A percentile compares a stretch with the other conserved stretches of the same genome.
Evolutionary conservation across 2,797 vertebrate species (phyloP).

Genomic region (Cuniculus paca): DNA sequence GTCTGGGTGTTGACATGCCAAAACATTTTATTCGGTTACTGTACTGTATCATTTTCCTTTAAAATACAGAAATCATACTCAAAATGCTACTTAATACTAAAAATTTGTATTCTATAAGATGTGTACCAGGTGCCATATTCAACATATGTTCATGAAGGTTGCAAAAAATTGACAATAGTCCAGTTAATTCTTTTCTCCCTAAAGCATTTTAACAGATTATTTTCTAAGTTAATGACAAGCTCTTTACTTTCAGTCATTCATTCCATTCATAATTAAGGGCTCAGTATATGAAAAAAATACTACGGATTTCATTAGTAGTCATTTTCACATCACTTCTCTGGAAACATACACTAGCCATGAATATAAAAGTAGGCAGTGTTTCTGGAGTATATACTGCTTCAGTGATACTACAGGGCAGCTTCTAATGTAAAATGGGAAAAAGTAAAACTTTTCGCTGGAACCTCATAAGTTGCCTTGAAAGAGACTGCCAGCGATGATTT

Average conservation of each 20-base stretch:
- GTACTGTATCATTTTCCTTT: slow-evolving; percentile 77
- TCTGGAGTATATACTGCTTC: background rate
- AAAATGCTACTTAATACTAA: slow-evolving; percentile 77
- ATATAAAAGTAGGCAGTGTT: background rate
- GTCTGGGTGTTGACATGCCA: slow-evolving; percentile 75
- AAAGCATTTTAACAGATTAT: slow-evolving; percentile 66
- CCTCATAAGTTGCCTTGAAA: background rate
- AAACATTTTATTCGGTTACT: slow-evolving; percentile 84
- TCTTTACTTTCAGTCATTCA: background rate
- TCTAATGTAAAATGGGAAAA: background rate
- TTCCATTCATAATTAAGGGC: background rate
- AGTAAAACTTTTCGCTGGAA: background rate
- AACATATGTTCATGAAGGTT: slow-evolving; percentile 52
- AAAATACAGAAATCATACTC: slow-evolving; percentile 80
- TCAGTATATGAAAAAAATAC: background rate
- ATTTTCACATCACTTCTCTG: background rate
- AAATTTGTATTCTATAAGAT: slow-evolving; percentile 81
- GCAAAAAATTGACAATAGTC: slow-evolving; percentile 70
- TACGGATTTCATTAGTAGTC: background rate
- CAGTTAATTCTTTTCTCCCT: slow-evolving; percentile 68
- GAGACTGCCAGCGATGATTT: background rate
- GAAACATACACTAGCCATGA: background rate
- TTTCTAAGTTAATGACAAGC: slow-evolving; percentile 67
- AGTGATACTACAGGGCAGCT: background rate
- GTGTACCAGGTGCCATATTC: slow-evolving; percentile 58